A percentile compares a stretch with the other conserved stretches of the same genome.
Evolutionary conservation across 2,797 vertebrate genomes (phyloP).

Genomic region (Momotus momota): DNA sequence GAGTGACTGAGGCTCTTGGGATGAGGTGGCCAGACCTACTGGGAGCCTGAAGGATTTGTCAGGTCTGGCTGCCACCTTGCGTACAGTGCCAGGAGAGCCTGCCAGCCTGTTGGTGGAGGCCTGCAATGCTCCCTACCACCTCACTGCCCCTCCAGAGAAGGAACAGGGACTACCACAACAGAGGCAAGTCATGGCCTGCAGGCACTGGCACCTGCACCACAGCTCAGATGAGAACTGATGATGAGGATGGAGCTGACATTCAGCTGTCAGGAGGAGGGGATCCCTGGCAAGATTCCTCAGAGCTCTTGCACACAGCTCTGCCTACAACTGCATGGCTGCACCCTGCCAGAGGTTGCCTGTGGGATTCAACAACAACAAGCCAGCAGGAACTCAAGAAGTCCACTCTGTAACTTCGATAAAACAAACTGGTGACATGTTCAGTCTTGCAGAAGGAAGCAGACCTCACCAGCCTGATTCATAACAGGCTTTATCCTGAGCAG

Average conservation of each 20-base stretch:
- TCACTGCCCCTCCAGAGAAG: neutral
- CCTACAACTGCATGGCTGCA: neutral
- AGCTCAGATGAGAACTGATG: accelerated
- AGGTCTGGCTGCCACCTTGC: neutral
- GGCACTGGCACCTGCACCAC: neutral
- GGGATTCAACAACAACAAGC: neutral
- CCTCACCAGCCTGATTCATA: neutral
- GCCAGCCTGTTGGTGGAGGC: neutral
- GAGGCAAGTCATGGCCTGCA: neutral
- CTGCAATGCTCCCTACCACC: neutral
- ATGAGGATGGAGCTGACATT: neutral
- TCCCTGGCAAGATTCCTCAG: neutral
- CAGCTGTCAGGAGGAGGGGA: neutral
- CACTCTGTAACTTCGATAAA: neutral
- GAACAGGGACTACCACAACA: neutral
- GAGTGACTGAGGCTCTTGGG: neutral
- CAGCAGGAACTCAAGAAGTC: neutral
- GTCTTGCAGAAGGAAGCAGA: neutral
- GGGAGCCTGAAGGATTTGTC: neutral
- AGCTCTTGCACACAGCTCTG: neutral
- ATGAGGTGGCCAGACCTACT: neutral
- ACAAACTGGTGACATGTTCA: neutral
- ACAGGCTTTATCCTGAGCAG: neutral
- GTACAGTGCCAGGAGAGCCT: neutral
- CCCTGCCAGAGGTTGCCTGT: accelerated